Evolutionary conservation across 1,140 invertebrate species (phyloP).

Genomic region (Drosophila tristis): DNA sequence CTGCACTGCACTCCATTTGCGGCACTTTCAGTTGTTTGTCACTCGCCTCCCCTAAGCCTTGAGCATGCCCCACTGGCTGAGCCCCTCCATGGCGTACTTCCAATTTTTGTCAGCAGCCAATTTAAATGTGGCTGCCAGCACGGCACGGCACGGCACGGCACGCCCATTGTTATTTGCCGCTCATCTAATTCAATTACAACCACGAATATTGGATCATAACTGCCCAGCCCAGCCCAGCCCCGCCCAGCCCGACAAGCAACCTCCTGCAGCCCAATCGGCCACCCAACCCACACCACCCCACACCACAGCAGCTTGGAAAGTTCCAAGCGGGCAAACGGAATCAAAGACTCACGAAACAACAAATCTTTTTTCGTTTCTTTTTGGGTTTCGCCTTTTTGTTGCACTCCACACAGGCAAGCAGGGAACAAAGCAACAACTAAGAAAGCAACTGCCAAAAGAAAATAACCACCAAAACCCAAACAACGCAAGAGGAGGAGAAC

Average conservation of each 20-base stretch:
- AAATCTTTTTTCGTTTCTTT: slow-evolving; percentile 27
- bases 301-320: too few relatives aligned
- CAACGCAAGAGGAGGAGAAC: neutral
- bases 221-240: too few relatives aligned
- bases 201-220: slow-evolving; percentile 57
- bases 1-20: neutral
- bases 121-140: slow-evolving; percentile 45
- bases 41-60: too few relatives aligned
- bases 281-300: too few relatives aligned
- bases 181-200: slow-evolving; percentile 53
- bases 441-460: slow-evolving; percentile 20
- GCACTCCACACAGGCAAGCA: slow-evolving; percentile 18
- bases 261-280: too few relatives aligned
- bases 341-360: slow-evolving; percentile 41
- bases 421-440: slow-evolving; percentile 27
- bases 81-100: slow-evolving; percentile 1
- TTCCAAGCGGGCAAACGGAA: slow-evolving; percentile 19
- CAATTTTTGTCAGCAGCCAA: slow-evolving; percentile 34
- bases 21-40: too few relatives aligned
- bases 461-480: slow-evolving; percentile 18
- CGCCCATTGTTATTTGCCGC: slow-evolving; percentile 35
- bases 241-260: slow-evolving; percentile 4
- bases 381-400: neutral
- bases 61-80: too few relatives aligned
- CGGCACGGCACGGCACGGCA: slow-evolving; percentile 36